phyloP scores from a whole-genome alignment of 2,113 vertebrate species.

The Vulpes vulpes region DNA sequence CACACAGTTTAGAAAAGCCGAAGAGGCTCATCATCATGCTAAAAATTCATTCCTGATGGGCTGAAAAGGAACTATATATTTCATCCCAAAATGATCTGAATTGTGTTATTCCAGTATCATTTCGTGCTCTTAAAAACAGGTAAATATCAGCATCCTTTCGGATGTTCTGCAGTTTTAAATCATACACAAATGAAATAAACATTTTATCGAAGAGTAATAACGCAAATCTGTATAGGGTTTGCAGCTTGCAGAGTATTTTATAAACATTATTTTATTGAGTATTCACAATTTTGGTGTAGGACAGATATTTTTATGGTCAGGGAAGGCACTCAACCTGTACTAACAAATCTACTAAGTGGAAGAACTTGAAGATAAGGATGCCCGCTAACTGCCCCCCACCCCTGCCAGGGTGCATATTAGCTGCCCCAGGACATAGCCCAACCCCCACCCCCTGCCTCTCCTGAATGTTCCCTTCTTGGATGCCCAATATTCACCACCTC shows the following conservation, averaged over 20 bases:
- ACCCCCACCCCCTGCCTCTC: not conserved
- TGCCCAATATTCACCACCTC: not conserved
- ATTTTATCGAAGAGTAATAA: not conserved
- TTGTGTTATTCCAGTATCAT: not conserved
- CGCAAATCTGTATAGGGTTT: not conserved
- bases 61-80: not conserved
- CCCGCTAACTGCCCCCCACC: too few species aligned
- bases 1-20: conserved; percentile 8
- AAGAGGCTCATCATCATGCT: not conserved
- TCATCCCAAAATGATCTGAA: not conserved
- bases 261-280: not conserved
- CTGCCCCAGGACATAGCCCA: too few species aligned
- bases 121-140: not conserved
- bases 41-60: not conserved
- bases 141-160: not conserved
- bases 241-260: not conserved
- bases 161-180: not conserved
- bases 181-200: not conserved
- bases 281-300: not conserved
- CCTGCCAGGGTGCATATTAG: too few species aligned
- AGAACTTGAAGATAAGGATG: not conserved
- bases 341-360: not conserved
- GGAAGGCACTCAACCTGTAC: not conserved
- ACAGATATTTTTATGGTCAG: not conserved
- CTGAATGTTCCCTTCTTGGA: not conserved